These are phyloP conservation scores for Dendropsophus ebraccatus DNA, from an alignment of 2,113 vertebrate species.

Conservation along the genomic window DNA sequence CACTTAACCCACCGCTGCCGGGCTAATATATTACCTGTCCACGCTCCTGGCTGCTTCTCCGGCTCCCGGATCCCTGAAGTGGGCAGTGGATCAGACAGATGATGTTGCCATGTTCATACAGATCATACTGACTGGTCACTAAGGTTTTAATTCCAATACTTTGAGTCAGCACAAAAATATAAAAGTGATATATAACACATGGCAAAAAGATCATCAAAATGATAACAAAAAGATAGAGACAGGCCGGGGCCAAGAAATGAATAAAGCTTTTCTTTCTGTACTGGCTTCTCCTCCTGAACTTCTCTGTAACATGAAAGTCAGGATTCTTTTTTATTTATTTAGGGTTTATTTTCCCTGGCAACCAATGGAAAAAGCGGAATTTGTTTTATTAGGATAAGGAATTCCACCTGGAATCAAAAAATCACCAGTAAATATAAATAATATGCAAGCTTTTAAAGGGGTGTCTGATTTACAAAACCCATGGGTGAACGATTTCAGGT, in stretches of 20 bases:
- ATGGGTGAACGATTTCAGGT: no score
- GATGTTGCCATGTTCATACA: background rate
- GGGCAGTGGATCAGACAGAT: slow-evolving; percentile 11
- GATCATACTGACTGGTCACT: background rate
- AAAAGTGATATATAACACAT: slow-evolving; percentile 4
- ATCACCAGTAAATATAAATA: no score
- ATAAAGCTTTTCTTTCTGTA: background rate
- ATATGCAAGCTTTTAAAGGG: no score
- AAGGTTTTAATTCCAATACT: background rate
- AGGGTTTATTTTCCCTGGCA: background rate
- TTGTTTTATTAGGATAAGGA: background rate
- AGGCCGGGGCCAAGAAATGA: background rate
- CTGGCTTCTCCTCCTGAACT: background rate
- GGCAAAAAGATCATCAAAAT: background rate
- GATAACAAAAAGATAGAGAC: background rate
- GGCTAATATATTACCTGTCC: no score
- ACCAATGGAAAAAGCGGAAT: background rate
- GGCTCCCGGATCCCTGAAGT: no score
- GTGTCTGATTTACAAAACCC: no score
- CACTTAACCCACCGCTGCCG: no score
- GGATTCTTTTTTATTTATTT: background rate
- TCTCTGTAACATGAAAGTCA: background rate
- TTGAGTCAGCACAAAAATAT: background rate
- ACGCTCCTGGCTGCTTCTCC: no score
- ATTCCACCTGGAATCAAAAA: background rate